Base-by-base conservation (phyloP, 2,888 invertebrate genomes). In the Luperina nickerlii region DNA sequence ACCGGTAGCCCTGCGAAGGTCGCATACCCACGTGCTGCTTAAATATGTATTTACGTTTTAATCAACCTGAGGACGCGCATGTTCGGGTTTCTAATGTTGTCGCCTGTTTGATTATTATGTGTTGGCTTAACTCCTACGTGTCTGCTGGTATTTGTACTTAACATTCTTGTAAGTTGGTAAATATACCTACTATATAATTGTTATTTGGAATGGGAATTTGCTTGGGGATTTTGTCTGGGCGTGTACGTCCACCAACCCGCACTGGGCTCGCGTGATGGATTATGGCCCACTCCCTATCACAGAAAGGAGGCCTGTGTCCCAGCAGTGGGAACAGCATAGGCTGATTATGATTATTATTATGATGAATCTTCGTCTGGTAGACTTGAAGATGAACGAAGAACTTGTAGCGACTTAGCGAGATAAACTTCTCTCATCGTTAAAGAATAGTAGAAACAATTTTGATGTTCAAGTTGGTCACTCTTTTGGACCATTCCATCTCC, bases 1-100 rank as follows among this genome's bases (percentile, higher is more conserved):
- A 90, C 81, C 78, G 74, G 84, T 78, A 78, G 84, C 92, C 93
- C 92, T 93, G 83, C 86, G 93, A 94, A 94, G 95, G 95, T 89
- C 92, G 85, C 87, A 85, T 90, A 86, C 87, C 82, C 87, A 81
- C 83, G 82, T 88, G 79, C 79, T 76, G 77, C 86, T 86, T 87
- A 83, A 88, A 87, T 91, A 90, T 89, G 88, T 89, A 89, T 89
- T 88, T 86, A 81, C 85, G 84, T 89, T 91, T 86, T 89, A 90
- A 90, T 88, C 86, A 88, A 68, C 63, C 81, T 78, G 71, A 76
- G 81, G 84, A 82, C 82, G 72, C 51, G 77, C 87, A 86, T 88
- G 87, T 79, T 86, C 74, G 79, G 86, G 75, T 78, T 90, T 80
- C 88, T 89, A 90, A 89, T 89, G 86, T 88, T 88, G 81, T 81